Evolutionary conservation across 2,113 vertebrate genomes (phyloP).

Genomic region (zebrafish (Danio rerio)): DNA sequence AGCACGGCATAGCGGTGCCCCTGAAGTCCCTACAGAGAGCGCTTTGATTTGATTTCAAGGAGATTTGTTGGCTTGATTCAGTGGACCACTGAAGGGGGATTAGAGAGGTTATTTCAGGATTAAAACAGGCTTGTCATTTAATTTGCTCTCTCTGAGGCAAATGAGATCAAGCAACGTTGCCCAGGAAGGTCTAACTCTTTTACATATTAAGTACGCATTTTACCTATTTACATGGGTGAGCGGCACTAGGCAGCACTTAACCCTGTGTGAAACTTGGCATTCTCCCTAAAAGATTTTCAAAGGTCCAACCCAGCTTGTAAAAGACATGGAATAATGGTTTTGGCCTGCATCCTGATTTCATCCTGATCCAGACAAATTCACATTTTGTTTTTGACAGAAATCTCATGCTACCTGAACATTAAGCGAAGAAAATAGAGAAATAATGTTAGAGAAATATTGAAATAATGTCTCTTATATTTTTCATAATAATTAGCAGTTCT

Average conservation of each 20-base stretch:
- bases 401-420: neutral
- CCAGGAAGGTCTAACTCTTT: constrained; percentile 30
- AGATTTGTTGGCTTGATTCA: constrained; percentile 38
- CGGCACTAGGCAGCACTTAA: neutral
- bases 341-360: neutral
- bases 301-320: neutral
- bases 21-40: constrained; percentile 30
- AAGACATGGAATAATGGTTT: neutral
- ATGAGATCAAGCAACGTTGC: constrained; percentile 33
- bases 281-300: neutral
- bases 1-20: neutral
- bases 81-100: constrained; percentile 31
- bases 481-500: no score
- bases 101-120: constrained; percentile 33
- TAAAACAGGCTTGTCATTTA: constrained; percentile 33
- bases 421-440: no score
- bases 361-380: no score
- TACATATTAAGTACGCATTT: constrained; percentile 20
- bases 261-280: neutral
- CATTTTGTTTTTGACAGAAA: no score
- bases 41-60: constrained; percentile 44
- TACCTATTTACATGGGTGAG: constrained; percentile 5
- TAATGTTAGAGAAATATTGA: no score
- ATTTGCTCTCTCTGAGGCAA: constrained; percentile 34
- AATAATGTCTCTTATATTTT: no score